Percentiles rank a stretch among this genome's conserved stretches.
These are phyloP conservation scores for Heliangelus exortis DNA, from an alignment of 2,797 vertebrate genomes.

Conservation along the genomic window DNA sequence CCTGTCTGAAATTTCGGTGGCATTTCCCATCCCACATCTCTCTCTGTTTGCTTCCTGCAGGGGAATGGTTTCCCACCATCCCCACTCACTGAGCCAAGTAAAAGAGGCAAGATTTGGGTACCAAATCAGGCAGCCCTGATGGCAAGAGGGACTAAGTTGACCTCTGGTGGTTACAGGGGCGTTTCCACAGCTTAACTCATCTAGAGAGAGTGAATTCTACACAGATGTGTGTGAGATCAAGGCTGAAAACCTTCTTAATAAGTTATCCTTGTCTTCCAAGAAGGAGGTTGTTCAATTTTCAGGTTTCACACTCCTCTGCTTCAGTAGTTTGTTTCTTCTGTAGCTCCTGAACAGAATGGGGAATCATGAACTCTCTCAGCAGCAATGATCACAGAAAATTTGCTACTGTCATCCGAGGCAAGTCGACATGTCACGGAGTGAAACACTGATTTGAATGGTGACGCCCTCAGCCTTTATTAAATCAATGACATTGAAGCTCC, in stretches of 20 bases:
- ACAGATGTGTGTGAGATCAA: not conserved
- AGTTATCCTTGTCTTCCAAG: not conserved
- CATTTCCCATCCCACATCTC: rapidly evolving
- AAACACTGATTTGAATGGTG: not conserved
- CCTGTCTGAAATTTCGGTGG: conserved; percentile 19
- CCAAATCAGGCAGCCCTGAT: not conserved
- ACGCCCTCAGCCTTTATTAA: not conserved
- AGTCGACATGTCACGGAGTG: not conserved
- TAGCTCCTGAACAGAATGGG: not conserved
- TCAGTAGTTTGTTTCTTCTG: rapidly evolving
- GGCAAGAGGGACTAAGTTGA: not conserved
- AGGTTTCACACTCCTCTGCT: not conserved
- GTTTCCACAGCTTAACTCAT: not conserved
- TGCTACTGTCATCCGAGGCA: not conserved
- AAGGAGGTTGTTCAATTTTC: not conserved
- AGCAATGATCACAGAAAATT: not conserved
- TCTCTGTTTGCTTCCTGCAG: rapidly evolving
- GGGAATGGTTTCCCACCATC: not conserved
- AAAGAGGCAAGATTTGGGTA: not conserved
- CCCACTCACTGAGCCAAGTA: rapidly evolving
- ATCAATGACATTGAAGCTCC: rapidly evolving
- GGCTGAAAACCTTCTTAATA: not conserved
- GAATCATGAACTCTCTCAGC: not conserved
- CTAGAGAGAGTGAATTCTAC: not conserved
- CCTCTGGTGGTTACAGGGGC: not conserved